phyloP scores from a whole-genome alignment of 2,113 vertebrate species.

The Stomatorhinus ivindoensis region DNA sequence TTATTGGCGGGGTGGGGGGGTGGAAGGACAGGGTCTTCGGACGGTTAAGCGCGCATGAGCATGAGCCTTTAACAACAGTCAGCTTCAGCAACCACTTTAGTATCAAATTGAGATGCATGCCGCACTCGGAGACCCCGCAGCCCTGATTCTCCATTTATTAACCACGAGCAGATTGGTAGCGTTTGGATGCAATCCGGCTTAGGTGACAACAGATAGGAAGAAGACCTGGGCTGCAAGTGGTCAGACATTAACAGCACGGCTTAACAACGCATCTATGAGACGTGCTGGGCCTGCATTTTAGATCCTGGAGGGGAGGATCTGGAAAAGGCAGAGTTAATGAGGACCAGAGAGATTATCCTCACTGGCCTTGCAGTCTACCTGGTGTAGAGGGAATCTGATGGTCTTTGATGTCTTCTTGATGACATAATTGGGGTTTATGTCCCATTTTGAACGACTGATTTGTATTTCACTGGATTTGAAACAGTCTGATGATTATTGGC shows the following conservation, averaged over 20 bases:
- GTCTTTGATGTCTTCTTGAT: background rate
- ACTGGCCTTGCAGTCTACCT: background rate
- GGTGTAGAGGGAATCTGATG: background rate
- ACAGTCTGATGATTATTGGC: background rate
- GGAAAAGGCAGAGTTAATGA: background rate
- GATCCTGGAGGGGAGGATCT: background rate
- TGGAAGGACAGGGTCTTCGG: background rate
- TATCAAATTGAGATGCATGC: background rate
- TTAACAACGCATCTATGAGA: background rate
- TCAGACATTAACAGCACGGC: background rate
- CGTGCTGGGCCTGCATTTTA: background rate
- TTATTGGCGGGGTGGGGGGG: background rate
- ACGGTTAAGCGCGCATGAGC: background rate
- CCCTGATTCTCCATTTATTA: background rate
- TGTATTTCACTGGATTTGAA: background rate
- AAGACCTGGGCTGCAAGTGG: background rate
- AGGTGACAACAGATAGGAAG: background rate
- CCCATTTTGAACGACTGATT: background rate
- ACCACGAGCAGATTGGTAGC: background rate
- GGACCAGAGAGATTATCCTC: background rate
- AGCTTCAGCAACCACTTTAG: background rate
- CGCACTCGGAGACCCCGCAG: background rate
- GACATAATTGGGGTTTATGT: background rate
- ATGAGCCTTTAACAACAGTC: background rate
- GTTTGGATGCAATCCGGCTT: background rate